Conservation (phyloP, 1,140 invertebrate species). For the Panulirus ornatus region DNA sequence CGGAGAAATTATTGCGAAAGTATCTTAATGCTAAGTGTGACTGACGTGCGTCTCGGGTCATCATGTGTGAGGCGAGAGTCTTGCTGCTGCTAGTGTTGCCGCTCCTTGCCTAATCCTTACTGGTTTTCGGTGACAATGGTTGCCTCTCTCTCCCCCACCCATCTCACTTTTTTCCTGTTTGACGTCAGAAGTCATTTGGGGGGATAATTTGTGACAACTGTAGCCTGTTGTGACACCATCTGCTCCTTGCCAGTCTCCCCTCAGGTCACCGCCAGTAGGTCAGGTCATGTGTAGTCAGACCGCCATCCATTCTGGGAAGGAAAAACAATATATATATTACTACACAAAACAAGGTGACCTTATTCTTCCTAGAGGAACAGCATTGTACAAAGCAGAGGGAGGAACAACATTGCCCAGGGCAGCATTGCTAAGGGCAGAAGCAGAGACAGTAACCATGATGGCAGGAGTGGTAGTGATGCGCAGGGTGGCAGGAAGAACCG, state of each 20-base stretch:
- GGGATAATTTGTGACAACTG: background rate
- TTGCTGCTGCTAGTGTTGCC: background rate
- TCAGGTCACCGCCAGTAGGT: conserved; percentile 50
- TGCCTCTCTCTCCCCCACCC: background rate
- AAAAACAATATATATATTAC: background rate
- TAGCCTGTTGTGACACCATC: background rate
- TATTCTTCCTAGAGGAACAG: no score
- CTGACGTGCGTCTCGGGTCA: no score
- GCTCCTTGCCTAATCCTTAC: background rate
- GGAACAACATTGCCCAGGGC: no score
- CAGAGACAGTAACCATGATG: no score
- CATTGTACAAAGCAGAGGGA: no score
- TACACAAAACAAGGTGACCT: no score
- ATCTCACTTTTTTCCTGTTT: background rate
- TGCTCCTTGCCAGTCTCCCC: background rate
- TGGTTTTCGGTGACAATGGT: background rate
- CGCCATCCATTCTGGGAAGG: conserved; percentile 61
- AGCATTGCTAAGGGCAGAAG: no score
- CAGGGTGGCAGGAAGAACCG: no score
- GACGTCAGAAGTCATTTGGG: background rate
- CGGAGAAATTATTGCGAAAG: background rate
- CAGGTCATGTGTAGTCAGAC: conserved; percentile 66
- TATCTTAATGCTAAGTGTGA: background rate
- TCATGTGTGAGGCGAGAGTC: background rate
- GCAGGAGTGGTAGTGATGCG: no score